Percentiles rank a stretch among this genome's conserved stretches.
Evolutionary conservation across 2,797 vertebrate genomes (phyloP).

Genomic region (Thripadectes ignobilis): DNA sequence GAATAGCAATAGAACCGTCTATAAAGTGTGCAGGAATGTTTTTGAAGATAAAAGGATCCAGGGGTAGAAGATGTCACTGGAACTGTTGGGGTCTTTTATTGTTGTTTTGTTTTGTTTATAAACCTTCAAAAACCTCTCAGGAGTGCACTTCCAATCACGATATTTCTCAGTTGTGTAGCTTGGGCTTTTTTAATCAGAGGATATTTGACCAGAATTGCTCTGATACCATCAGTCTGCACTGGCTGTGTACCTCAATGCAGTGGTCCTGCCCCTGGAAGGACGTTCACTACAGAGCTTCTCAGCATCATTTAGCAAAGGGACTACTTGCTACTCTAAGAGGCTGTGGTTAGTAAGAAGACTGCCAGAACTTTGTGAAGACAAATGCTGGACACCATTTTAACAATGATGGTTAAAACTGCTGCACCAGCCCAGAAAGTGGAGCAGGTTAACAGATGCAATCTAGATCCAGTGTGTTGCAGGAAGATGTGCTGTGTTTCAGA

Average conservation of each 20-base stretch:
- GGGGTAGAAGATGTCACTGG: neutral
- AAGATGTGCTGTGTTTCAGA: neutral
- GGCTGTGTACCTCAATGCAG: fast-evolving
- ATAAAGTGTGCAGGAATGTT: neutral
- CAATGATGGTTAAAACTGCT: neutral
- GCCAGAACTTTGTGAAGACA: neutral
- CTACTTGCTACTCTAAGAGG: neutral
- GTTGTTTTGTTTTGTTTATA: neutral
- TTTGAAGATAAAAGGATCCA: neutral
- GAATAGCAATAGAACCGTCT: neutral
- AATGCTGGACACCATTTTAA: neutral
- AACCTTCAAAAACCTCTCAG: neutral
- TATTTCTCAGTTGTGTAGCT: neutral
- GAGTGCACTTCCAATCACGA: neutral
- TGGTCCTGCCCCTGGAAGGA: neutral
- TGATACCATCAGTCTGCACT: neutral
- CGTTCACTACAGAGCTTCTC: neutral
- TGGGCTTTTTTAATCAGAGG: neutral
- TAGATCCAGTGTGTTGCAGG: neutral
- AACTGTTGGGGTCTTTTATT: neutral
- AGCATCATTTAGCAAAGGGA: neutral
- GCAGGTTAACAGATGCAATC: neutral
- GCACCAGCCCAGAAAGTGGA: neutral
- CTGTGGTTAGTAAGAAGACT: neutral
- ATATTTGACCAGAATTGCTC: neutral